A percentile compares a stretch with the other conserved stretches of the same genome.
These are phyloP conservation scores for Neoascia interrupta DNA, from an alignment of 2,888 invertebrate genomes.

Conservation along the genomic window DNA sequence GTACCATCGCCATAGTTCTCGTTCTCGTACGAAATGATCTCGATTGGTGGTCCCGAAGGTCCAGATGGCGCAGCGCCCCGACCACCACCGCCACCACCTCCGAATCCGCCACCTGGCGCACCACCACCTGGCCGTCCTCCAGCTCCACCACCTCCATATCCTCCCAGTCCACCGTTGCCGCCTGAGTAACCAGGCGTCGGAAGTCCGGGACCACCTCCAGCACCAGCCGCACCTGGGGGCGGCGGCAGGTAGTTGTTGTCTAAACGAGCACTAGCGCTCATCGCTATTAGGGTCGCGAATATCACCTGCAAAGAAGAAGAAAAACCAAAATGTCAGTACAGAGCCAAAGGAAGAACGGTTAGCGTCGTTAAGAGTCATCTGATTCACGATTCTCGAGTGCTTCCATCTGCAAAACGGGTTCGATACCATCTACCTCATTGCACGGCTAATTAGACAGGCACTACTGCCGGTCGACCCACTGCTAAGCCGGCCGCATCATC, in stretches of 20 bases:
- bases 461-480: constrained; percentile 53
- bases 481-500: no score
- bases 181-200: constrained; percentile 79
- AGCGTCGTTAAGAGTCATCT: constrained; percentile 53
- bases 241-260: constrained; percentile 83
- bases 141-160: constrained; percentile 77
- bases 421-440: constrained; percentile 59
- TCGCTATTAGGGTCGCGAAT: constrained; percentile 78
- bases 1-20: constrained; percentile 83
- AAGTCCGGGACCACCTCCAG: constrained; percentile 78
- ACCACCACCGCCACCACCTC: constrained; percentile 71
- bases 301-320: constrained; percentile 78
- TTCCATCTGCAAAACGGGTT: neutral
- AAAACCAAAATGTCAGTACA: constrained; percentile 44
- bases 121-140: constrained; percentile 75
- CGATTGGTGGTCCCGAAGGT: constrained; percentile 79
- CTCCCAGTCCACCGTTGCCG: constrained; percentile 75
- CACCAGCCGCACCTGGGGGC: constrained; percentile 79
- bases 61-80: constrained; percentile 72
- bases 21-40: constrained; percentile 82
- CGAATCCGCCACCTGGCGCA: constrained; percentile 72
- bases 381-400: constrained; percentile 59
- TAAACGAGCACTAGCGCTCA: constrained; percentile 80
- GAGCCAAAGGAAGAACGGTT: constrained; percentile 25
- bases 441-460: constrained; percentile 68